phyloP scores from a whole-genome alignment of 2,888 invertebrate genomes.

The Mongoloraphidia duomilia region DNA sequence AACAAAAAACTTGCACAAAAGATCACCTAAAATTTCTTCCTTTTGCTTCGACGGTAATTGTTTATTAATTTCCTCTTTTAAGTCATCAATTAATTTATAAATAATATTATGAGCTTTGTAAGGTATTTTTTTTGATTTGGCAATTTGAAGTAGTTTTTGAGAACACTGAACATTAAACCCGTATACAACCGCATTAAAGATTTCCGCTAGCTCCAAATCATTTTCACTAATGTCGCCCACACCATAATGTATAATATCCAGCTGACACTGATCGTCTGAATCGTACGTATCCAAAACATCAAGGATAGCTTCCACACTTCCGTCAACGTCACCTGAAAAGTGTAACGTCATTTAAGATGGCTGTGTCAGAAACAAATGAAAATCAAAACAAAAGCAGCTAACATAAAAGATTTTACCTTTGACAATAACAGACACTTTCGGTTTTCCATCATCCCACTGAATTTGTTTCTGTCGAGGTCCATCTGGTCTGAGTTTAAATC shows the following conservation, averaged over 20 bases:
- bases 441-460: constrained; percentile 27
- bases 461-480: constrained; percentile 47
- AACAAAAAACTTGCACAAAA: neutral
- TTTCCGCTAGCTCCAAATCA: constrained; percentile 68
- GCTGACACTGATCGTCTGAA: constrained; percentile 49
- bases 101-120: constrained; percentile 76
- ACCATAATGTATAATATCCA: constrained; percentile 80
- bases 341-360: neutral
- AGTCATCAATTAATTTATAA: constrained; percentile 80
- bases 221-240: constrained; percentile 74
- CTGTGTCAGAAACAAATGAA: neutral
- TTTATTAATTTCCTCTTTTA: constrained; percentile 62
- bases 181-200: constrained; percentile 69
- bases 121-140: constrained; percentile 36
- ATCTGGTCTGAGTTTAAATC: constrained; percentile 34
- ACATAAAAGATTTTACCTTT: constrained; percentile 39
- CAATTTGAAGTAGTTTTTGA: constrained; percentile 32
- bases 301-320: constrained; percentile 88
- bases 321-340: constrained; percentile 75
- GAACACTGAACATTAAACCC: constrained; percentile 68
- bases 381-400: constrained; percentile 19
- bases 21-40: constrained; percentile 60
- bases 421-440: constrained; percentile 43
- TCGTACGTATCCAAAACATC: constrained; percentile 81
- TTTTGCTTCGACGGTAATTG: constrained; percentile 55